Conservation (phyloP, 2,888 invertebrate species). For the Trimorus sp. region DNA sequence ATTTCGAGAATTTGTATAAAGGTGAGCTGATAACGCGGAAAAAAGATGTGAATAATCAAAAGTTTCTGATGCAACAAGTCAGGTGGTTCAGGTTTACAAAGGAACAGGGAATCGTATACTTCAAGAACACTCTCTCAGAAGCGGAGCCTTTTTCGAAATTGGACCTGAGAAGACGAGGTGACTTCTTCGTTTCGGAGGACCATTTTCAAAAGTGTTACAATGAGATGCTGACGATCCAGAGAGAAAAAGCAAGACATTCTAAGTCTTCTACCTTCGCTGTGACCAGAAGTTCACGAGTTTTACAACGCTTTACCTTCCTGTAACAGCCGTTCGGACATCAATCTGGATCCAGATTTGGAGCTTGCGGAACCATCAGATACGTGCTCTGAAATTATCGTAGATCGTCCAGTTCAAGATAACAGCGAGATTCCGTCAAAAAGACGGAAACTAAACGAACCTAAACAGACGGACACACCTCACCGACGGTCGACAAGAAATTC, state of each 20-base stretch:
- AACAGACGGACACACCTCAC: constrained; percentile 9
- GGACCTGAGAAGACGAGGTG: constrained; percentile 9
- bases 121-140: constrained; percentile 9
- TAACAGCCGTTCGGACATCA: constrained; percentile 24
- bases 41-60: constrained; percentile 1
- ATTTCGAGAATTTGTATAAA: constrained; percentile 28
- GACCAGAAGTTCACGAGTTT: constrained; percentile 34
- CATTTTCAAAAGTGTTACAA: constrained; percentile 22
- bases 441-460: constrained; percentile 26
- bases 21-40: constrained; percentile 13
- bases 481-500: constrained; percentile 30
- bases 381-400: constrained; percentile 24
- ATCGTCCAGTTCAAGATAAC: constrained; percentile 19
- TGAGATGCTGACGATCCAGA: constrained; percentile 9
- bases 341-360: constrained; percentile 29
- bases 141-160: constrained; percentile 21
- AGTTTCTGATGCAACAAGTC: constrained; percentile 21
- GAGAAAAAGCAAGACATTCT: constrained; percentile 27
- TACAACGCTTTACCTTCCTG: constrained; percentile 18
- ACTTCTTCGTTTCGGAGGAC: neutral
- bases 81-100: constrained; percentile 14
- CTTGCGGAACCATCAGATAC: constrained; percentile 24
- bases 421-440: constrained; percentile 24
- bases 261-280: constrained; percentile 29
- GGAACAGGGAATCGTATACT: constrained; percentile 23